A percentile compares a stretch with the other conserved stretches of the same genome.
These are phyloP conservation scores for Eupithecia subfuscata DNA, from an alignment of 2,888 invertebrate species.

Conservation along the genomic window DNA sequence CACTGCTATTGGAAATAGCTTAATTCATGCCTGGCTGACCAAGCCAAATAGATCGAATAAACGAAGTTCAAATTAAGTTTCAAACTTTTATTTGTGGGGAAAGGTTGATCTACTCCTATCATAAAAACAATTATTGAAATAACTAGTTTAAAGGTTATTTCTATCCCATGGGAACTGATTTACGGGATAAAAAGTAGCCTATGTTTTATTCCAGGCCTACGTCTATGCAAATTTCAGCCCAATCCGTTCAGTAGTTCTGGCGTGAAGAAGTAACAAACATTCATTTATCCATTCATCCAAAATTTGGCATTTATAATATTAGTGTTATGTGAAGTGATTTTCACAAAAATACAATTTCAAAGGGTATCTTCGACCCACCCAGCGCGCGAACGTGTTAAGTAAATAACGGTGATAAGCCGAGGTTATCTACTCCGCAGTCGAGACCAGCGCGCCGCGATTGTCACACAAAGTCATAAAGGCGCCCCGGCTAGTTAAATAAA, in stretches of 20 bases:
- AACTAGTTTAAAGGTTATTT: too few species aligned
- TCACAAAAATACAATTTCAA: slow-evolving; percentile 1
- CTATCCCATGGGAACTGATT: too few species aligned
- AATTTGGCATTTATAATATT: too few species aligned
- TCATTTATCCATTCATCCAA: too few species aligned
- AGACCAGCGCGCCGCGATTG: slow-evolving; percentile 55
- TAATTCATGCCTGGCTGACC: slow-evolving; percentile 8
- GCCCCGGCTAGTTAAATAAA: slow-evolving; percentile 1
- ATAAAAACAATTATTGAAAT: too few species aligned
- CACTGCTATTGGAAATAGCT: slow-evolving; percentile 27
- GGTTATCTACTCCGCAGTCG: slow-evolving; percentile 71
- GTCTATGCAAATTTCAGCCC: too few species aligned
- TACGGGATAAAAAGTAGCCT: too few species aligned
- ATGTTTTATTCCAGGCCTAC: too few species aligned
- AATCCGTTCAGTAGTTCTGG: too few species aligned
- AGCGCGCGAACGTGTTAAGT: slow-evolving; percentile 60
- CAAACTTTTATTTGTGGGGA: not conserved
- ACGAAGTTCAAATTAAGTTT: not conserved
- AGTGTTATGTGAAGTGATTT: not conserved
- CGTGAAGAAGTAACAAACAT: too few species aligned
- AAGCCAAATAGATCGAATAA: not conserved
- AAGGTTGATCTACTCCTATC: not conserved
- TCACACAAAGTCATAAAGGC: slow-evolving; percentile 37
- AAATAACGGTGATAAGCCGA: slow-evolving; percentile 72
- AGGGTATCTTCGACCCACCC: slow-evolving; percentile 41